Evolutionary conservation across 1,140 invertebrate genomes (phyloP), one percentile per base, ranked within the genome.

Genomic region (Papilio xuthus): DNA sequence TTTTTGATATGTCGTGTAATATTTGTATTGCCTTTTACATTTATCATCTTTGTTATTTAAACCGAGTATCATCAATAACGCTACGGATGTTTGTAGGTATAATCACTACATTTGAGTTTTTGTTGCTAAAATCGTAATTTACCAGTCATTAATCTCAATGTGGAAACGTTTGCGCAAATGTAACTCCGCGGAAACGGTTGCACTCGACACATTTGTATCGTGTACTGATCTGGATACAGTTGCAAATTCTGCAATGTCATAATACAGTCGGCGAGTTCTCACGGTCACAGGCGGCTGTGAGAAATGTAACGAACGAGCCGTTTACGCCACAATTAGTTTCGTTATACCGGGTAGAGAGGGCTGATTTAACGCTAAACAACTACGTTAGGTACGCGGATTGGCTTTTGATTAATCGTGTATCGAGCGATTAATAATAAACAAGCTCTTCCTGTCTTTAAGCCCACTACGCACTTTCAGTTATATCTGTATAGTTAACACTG

Each of bases 171-270:
- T 73, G 71, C 42, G 42, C 42, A 47, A 73, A 73, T 73, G 13
- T 47, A 72, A 72, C 42, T 20, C 23, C 13, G 23, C 37, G 71
- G 23, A 73, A 70, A 70, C 18, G 32, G 9, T 70, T 12, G n/a
- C 37, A 42, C 18, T 70, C 32, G 32, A 70, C 69, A 41, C 69
- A 41, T 41, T 71, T 41, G 32, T n/a, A 53, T 69, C 4, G 8
- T 42, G 69, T 71, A 71, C 23, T 28, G 23, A 26, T 20, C 23
- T 47, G 71, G 23, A 6, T 73, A 42, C 20, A 73, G 71, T 47
- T 73, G 71, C 42, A 73, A 73, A 73, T 50, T 70, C n/a, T 44
- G 20, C 37, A 50, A 73, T 73, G 71, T 73, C 71, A 73, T 73
- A 73, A 73, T 73, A 73, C 41, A 73, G 71, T 73, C 20, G 18